Percentiles rank a stretch among this genome's conserved stretches.
Evolutionary conservation across 2,113 vertebrate genomes (phyloP).

Genomic region (Menura novaehollandiae): DNA sequence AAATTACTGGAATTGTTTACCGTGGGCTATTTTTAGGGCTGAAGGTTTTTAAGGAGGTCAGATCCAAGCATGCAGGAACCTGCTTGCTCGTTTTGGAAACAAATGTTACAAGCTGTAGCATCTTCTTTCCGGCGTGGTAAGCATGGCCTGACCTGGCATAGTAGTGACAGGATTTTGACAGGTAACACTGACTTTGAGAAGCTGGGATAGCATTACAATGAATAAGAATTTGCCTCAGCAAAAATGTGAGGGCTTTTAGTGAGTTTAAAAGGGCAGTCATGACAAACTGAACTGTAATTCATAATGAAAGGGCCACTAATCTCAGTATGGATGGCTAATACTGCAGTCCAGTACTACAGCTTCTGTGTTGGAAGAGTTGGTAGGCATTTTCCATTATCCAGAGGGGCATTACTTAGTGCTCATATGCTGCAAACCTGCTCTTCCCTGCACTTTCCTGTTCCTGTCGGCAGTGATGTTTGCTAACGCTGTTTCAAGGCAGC

Average conservation of each 20-base stretch:
- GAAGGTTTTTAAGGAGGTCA: background rate
- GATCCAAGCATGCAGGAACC: background rate
- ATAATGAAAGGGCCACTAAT: background rate
- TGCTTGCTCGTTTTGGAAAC: background rate
- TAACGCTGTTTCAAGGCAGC: background rate
- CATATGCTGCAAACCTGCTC: background rate
- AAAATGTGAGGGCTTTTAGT: background rate
- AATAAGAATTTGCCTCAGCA: background rate
- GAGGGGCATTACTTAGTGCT: background rate
- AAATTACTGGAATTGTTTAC: background rate
- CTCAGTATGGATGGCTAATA: background rate
- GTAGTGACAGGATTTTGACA: background rate
- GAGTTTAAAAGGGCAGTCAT: background rate
- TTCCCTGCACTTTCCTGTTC: background rate
- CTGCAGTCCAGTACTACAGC: background rate
- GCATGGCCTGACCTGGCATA: background rate
- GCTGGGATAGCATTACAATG: background rate
- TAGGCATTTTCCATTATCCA: background rate
- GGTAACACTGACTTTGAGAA: rapidly evolving
- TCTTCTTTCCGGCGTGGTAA: background rate
- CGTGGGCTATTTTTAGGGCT: background rate
- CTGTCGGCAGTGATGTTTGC: background rate
- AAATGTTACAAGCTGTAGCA: background rate
- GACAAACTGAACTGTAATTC: background rate
- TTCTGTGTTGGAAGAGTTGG: rapidly evolving